Base-by-base conservation (phyloP, 2,888 invertebrate genomes). In the Chymomyza amoena region DNA sequence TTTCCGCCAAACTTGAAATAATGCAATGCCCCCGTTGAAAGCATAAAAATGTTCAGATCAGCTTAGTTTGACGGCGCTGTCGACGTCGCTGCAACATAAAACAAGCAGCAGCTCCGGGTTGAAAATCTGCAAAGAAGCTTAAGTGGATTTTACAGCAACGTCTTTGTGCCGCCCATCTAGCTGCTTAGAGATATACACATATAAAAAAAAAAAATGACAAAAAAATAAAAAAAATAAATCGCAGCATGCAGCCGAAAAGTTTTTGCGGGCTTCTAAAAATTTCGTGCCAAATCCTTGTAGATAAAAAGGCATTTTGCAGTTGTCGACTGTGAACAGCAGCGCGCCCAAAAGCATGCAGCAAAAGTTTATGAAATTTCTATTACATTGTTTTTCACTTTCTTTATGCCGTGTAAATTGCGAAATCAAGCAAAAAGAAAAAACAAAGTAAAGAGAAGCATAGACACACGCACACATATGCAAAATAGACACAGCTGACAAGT, bases 311-410 rank as follows among this genome's bases (percentile, higher is more conserved):
- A 73, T 80, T 80, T 79, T 80, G 82, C 80, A 78, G 77, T 78
- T 78, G 80, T 75, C 78, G 80, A 78, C 79, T 79, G 67, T 65
- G 76, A 66, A 36, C 32, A 66, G 18, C 32, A 28, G 39, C 39
- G 39, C 39, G 39, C 39, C 39, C 71, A 61, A 68, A 76, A 68
- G 74, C 68, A 66, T 61, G 70, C 79, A 70, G 64, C 64, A 78
- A 80, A 56, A 80, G 80, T 80, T 80, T 82, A 80, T 80, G 78
- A 77, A 80, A 80, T 75, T 82, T 82, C 82, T 82, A 82, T 80
- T 82, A 80, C 82, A 80, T 80, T 80, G 80, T 77, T 80, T 80
- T 82, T 82, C 82, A 80, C 82, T 80, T 80, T 78, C 74, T 68
- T 69, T 64, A 66, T 67, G 54, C 54, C 54, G 67, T 77, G 77